A percentile compares a stretch with the other conserved stretches of the same genome.
Conservation (phyloP, 2,888 invertebrate species). For the Megaustenia siamemsis region DNA sequence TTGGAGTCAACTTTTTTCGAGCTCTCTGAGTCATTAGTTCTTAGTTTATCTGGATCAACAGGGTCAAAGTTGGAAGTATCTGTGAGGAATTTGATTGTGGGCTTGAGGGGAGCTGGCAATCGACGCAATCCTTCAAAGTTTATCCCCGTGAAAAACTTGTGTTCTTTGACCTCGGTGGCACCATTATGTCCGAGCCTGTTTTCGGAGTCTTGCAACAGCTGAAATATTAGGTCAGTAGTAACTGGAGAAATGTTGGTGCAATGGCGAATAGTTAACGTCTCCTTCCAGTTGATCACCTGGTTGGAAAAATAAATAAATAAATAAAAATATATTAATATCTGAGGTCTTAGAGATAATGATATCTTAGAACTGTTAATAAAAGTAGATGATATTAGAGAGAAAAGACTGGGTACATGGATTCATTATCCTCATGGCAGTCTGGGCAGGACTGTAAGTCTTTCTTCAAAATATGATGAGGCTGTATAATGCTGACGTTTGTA, state of each 20-base stretch:
- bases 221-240: conserved; percentile 92
- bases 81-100: conserved; percentile 94
- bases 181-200: conserved; percentile 92
- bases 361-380: too few relatives aligned
- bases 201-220: conserved; percentile 93
- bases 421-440: too few relatives aligned
- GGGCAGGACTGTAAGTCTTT: too few relatives aligned
- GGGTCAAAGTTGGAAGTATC: conserved; percentile 98
- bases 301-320: background rate
- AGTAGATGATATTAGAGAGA: too few relatives aligned
- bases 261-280: conserved; percentile 93
- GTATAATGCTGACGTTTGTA: too few relatives aligned
- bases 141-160: conserved; percentile 92
- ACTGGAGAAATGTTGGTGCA: conserved; percentile 91
- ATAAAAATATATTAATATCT: background rate
- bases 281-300: conserved; percentile 98
- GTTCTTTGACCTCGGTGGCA: conserved; percentile 94
- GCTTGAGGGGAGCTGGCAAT: conserved; percentile 94
- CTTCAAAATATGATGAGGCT: too few relatives aligned
- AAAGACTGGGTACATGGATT: too few relatives aligned
- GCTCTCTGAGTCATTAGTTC: conserved; percentile 69
- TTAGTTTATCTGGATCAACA: conserved; percentile 77
- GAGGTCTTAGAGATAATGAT: too few relatives aligned
- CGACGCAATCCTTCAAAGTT: conserved; percentile 93
- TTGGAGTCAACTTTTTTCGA: conserved; percentile 69